These are phyloP conservation scores for Chrysina gloriosa DNA, from an alignment of 2,888 invertebrate genomes.

Conservation along the genomic window DNA sequence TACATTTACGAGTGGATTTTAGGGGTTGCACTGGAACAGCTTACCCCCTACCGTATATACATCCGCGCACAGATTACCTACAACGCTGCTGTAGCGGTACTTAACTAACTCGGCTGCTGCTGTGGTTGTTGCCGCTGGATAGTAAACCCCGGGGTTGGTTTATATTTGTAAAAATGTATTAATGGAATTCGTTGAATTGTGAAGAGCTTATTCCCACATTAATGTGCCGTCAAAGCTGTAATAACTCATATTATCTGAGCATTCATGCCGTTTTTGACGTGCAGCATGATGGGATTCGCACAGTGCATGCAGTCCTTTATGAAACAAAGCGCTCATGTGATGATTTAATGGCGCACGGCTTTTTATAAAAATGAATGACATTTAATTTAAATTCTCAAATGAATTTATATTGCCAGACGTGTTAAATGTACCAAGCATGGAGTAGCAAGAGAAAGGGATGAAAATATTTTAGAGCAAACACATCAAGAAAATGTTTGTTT, in stretches of 20 bases:
- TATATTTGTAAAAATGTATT: conserved; percentile 34
- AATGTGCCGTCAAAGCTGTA: conserved; percentile 23
- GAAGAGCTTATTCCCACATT: conserved; percentile 35
- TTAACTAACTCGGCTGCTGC: conserved; percentile 32
- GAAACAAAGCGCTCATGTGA: background rate
- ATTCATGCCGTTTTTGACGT: conserved; percentile 23
- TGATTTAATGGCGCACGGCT: background rate
- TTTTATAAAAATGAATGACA: too few relatives aligned
- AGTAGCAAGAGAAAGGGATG: too few relatives aligned
- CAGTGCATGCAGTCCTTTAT: background rate
- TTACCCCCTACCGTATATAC: conserved; percentile 45
- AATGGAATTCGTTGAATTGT: conserved; percentile 38
- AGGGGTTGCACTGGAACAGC: conserved; percentile 38
- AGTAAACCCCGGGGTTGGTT: conserved; percentile 22
- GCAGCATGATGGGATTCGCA: background rate
- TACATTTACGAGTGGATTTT: conserved; percentile 50
- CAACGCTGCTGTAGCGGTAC: conserved; percentile 18
- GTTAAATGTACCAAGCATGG: too few relatives aligned
- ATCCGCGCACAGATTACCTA: conserved; percentile 45
- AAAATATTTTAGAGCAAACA: too few relatives aligned
- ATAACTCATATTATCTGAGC: conserved; percentile 31
- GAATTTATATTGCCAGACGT: too few relatives aligned
- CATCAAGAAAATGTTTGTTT: too few relatives aligned
- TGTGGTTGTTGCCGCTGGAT: conserved; percentile 11
- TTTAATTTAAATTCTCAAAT: too few relatives aligned